Conservation (phyloP, 2,113 vertebrate genomes). For the Ciconia boyciana region DNA sequence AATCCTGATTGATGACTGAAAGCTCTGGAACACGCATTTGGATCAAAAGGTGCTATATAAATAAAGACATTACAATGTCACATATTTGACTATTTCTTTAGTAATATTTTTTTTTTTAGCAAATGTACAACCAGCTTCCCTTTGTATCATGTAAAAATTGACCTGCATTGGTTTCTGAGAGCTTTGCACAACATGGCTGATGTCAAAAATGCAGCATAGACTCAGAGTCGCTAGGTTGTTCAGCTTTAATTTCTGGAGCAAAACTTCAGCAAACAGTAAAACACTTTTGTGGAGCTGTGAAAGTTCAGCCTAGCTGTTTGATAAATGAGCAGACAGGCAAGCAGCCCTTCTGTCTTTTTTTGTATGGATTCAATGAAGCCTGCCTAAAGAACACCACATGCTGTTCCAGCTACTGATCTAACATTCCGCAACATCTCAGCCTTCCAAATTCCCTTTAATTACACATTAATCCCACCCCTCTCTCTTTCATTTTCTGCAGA, state of each 20-base stretch:
- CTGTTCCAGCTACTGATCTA: constrained; percentile 99
- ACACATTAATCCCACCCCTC: constrained; percentile 97
- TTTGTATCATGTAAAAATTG: constrained; percentile 24
- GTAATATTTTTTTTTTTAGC: background rate
- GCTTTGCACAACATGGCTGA: background rate
- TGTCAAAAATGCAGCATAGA: constrained; percentile 45
- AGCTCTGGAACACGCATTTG: background rate
- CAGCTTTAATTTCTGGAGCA: constrained; percentile 89
- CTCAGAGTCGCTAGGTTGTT: constrained; percentile 43
- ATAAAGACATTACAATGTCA: constrained; percentile 16
- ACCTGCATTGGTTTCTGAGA: constrained; percentile 40
- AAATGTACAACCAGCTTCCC: background rate
- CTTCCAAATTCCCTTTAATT: constrained; percentile 99
- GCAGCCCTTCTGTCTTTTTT: constrained; percentile 93
- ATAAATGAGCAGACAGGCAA: constrained; percentile 99
- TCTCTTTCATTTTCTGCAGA: constrained; percentile 94
- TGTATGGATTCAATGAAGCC: constrained; percentile 99
- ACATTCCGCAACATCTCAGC: constrained; percentile 99
- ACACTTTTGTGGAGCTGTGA: constrained; percentile 92
- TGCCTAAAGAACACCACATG: constrained; percentile 99
- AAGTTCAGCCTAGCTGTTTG: constrained; percentile 93
- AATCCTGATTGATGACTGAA: constrained; percentile 30
- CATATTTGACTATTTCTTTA: constrained; percentile 7
- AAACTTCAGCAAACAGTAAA: constrained; percentile 96
- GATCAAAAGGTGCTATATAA: constrained; percentile 7